phyloP scores from a whole-genome alignment of 2,888 invertebrate species.

The Chrysolina haemoptera region DNA sequence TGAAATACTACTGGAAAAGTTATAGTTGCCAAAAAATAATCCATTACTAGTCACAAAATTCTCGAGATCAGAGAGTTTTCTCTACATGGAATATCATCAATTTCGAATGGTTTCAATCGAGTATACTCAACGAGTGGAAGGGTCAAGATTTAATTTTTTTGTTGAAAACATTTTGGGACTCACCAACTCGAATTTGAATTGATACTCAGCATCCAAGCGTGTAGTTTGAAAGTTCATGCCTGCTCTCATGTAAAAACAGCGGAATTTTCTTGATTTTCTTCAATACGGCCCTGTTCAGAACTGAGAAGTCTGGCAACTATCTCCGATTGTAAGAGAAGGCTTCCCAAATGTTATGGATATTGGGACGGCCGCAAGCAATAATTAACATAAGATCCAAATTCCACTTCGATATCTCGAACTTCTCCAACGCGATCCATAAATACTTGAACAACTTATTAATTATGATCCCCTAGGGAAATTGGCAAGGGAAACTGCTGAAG shows the following conservation, averaged over 20 bases:
- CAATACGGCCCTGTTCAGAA: slow-evolving; percentile 34
- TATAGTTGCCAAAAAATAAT: no score
- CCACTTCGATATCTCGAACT: slow-evolving; percentile 47
- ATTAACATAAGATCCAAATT: slow-evolving; percentile 65
- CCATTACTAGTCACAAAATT: no score
- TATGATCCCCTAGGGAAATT: slow-evolving; percentile 35
- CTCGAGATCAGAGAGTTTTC: no score
- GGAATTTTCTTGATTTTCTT: neutral
- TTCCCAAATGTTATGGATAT: slow-evolving; percentile 66
- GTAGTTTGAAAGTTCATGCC: no score
- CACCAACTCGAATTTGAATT: no score
- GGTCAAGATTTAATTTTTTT: no score
- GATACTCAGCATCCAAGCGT: no score
- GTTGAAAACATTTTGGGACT: no score
- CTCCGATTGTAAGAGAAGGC: slow-evolving; percentile 60
- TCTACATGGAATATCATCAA: no score
- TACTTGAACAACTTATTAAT: slow-evolving; percentile 52
- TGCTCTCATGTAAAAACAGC: neutral
- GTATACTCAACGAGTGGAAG: no score
- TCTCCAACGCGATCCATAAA: slow-evolving; percentile 42
- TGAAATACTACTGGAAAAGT: no score
- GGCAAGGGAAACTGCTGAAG: neutral
- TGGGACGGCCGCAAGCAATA: slow-evolving; percentile 67
- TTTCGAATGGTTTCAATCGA: no score
- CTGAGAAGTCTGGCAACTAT: slow-evolving; percentile 62